Evolutionary conservation across 2,113 vertebrate species (phyloP), one percentile per base, ranked within the genome.

Genomic region (Dicerorhinus sumatrensis): DNA sequence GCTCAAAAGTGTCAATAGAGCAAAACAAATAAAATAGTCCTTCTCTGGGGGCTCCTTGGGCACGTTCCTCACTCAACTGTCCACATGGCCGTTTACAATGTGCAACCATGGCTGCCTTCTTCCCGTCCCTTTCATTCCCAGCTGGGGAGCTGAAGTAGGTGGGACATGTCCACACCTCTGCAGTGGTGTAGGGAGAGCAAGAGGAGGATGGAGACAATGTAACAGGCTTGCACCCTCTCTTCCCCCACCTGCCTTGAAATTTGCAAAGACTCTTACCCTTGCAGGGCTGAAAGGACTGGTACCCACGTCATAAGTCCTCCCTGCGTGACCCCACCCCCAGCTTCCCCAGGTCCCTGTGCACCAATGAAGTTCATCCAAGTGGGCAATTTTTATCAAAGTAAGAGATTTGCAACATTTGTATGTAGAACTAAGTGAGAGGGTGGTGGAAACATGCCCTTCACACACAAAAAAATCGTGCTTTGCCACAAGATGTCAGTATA

Each of bases 401-500:
- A 90, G 31, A 70, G 17, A 80, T 36, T 25, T 51, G 33, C 7
- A 88, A 25, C 33, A 89, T 25, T 65, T 92, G 63, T 29, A 20
- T 31, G 16, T 20, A 80, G 39, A 69, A 88, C 16, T 62, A 39
- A 83, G 11, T 17, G 33, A 6, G 7, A 11, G 20, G 36, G 0
- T 11, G 5, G 25, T 2, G 7, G 5, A n/a, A 14, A 14, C 25
- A 5, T 69, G n/a, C 23, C 31, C 46, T 69, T 77, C 39, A 67
- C 9, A 14, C 23, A 42, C 75, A 96, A 48, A 80, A 73, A 36
- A 39, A 67, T 5, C 2, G 9, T 42, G 56, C 1, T 48, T 91
- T 79, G 60, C 92, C 97, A 98, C 91, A 97, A 96, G 96, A 31
- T 96, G 91, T 97, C 95, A 96, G 76, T 70, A 39, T 85, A 20